phyloP scores from a whole-genome alignment of 2,888 invertebrate species.

The Stenoptilia bipunctidactyla region DNA sequence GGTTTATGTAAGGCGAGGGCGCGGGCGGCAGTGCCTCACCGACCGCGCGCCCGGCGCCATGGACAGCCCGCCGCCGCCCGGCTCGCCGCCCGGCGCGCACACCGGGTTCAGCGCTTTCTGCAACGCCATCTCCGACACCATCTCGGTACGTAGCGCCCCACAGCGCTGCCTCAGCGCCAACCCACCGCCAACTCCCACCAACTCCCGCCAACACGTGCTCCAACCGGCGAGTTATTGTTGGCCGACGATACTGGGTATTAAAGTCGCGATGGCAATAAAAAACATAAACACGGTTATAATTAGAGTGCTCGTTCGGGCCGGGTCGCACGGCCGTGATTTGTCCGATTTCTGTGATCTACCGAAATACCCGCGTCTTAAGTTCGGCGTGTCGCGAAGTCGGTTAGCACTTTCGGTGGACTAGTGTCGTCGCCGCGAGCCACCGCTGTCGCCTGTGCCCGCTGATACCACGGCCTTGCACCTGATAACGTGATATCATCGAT shows the following conservation, averaged over 20 bases:
- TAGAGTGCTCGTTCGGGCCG: constrained; percentile 64
- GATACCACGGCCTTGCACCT: too few species aligned
- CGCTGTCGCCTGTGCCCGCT: constrained; percentile 22
- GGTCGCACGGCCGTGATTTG: constrained; percentile 69
- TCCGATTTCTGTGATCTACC: constrained; percentile 65
- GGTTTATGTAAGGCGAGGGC: constrained; percentile 55
- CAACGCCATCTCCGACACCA: constrained; percentile 62
- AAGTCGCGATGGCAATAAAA: constrained; percentile 59
- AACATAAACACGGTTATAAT: constrained; percentile 70
- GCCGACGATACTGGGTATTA: constrained; percentile 32
- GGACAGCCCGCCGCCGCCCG: constrained; percentile 27
- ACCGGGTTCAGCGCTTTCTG: constrained; percentile 65
- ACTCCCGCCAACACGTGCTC: constrained; percentile 9
- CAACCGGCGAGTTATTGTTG: neutral
- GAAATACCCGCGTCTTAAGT: constrained; percentile 64
- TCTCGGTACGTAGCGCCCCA: constrained; percentile 53
- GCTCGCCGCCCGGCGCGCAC: constrained; percentile 37
- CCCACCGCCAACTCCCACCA: too few species aligned
- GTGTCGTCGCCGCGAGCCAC: constrained; percentile 23
- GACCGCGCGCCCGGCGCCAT: constrained; percentile 24
- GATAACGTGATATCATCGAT: neutral
- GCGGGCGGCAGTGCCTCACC: constrained; percentile 52
- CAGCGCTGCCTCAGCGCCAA: constrained; percentile 11
- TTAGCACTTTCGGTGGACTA: constrained; percentile 38
- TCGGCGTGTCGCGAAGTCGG: constrained; percentile 34